Base-by-base conservation (phyloP, 2,888 invertebrate species). In the Philereme transversata region DNA sequence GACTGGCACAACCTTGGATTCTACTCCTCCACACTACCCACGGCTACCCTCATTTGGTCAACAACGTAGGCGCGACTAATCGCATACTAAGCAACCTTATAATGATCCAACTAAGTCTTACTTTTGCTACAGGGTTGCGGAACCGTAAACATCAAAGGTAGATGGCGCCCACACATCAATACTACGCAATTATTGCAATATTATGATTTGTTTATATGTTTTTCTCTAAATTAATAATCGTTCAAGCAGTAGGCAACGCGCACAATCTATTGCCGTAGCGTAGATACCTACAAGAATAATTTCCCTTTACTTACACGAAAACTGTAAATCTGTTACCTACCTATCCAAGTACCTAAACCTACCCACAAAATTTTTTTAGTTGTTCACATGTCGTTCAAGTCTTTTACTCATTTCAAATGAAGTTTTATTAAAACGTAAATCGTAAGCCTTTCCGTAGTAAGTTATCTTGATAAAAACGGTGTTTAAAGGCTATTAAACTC, bases 1-100 rank as follows among this genome's bases (percentile, higher is more conserved):
- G 88, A 86, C 84, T 87, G 89, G 86, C 81, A 84, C 84, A 90
- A 83, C 91, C 92, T 92, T 91, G 91, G 87, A 83, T 87, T 78
- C 83, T 79, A 86, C 91, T 88, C 91, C 91, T 90, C 90, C 91
- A 83, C 78, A 81, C 91, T 82, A 74, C 92, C 91, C 90, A 92
- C 91, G 87, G 68, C 83, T 87, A 91, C 91, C 90, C 90, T 87
- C 90, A 90, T 91, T 91, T 91, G 92, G 91, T 86, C 90, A 90
- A 82, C 80, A 70, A 77, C 78, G 91, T 92, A 84, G 91, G 91
- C 84, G 86, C 77, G 74, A 79, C 90, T 90, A 88, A 90, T 88
- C 86, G 74, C 79, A 75, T 79, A 74, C 88, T 86, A 85, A 90
- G 79, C 87, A 88, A 84, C 87, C 84, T 90, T 88, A 90, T 88